Evolutionary conservation across 2,113 vertebrate species (phyloP).

Genomic region (Pitta sordida): DNA sequence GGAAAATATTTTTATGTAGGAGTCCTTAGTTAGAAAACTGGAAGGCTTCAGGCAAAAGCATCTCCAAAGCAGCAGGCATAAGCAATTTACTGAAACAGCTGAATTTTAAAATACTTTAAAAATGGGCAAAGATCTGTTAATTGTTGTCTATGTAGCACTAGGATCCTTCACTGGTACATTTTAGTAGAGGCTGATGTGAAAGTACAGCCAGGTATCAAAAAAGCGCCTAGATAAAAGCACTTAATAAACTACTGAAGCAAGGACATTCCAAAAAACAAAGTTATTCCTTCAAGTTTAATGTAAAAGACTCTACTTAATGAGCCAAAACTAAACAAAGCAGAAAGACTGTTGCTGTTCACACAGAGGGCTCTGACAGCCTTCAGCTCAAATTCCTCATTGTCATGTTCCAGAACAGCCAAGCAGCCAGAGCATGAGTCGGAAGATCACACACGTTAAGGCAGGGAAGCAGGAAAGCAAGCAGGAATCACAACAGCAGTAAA

Average conservation of each 20-base stretch:
- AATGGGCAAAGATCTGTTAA: not conserved
- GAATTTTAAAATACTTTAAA: not conserved
- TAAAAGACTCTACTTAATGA: not conserved
- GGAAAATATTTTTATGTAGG: not conserved
- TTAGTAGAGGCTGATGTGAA: not conserved
- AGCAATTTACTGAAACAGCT: not conserved
- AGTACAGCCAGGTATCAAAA: not conserved
- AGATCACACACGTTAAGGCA: not conserved
- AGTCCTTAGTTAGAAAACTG: not conserved
- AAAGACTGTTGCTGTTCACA: not conserved
- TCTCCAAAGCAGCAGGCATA: not conserved
- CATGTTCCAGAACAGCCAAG: not conserved
- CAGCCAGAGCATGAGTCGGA: not conserved
- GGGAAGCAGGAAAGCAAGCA: constrained; percentile 27
- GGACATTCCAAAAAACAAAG: not conserved
- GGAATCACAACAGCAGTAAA: not conserved
- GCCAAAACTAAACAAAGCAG: not conserved
- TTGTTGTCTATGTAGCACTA: not conserved
- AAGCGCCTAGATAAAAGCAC: not conserved
- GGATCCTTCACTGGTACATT: not conserved
- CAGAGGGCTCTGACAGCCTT: not conserved
- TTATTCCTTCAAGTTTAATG: not conserved
- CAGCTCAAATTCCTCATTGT: constrained; percentile 9
- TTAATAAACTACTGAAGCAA: not conserved
- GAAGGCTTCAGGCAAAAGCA: not conserved